Percentiles rank a stretch among this genome's conserved stretches.
These are phyloP conservation scores for Paedocypris sp. DNA, from an alignment of 2,113 vertebrate genomes.

Conservation along the genomic window DNA sequence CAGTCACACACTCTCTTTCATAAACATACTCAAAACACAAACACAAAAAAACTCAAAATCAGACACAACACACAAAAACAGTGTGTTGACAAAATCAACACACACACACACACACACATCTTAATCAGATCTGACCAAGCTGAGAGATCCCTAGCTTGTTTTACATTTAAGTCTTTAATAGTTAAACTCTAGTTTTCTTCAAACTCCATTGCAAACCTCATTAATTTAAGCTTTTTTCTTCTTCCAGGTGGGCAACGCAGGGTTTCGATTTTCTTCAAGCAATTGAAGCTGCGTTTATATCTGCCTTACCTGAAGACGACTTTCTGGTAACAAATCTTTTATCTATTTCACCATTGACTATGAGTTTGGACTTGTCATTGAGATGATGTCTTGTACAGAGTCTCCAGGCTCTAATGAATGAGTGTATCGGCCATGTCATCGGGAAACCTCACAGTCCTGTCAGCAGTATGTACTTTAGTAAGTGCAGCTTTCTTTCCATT, in stretches of 20 bases:
- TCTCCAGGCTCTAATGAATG: constrained; percentile 95
- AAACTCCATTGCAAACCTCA: not conserved
- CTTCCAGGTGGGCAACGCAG: constrained; percentile 89
- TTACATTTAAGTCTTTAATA: too few relatives aligned
- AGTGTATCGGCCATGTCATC: constrained; percentile 97
- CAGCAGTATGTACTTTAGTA: constrained; percentile 87
- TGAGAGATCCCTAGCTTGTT: too few relatives aligned
- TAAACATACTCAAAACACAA: too few relatives aligned
- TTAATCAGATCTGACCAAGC: too few relatives aligned
- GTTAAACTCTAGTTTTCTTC: too few relatives aligned
- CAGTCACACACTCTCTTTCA: too few relatives aligned
- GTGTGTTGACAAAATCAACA: too few relatives aligned
- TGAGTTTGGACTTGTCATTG: not conserved
- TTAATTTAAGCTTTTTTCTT: not conserved
- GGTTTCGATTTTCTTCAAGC: constrained; percentile 98
- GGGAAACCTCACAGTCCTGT: constrained; percentile 97
- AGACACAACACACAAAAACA: too few relatives aligned
- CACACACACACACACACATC: too few relatives aligned
- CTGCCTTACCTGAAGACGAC: constrained; percentile 92
- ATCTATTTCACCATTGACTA: not conserved
- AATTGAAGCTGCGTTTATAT: constrained; percentile 95
- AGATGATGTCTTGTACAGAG: constrained; percentile 61
- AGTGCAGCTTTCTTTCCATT: constrained; percentile 41
- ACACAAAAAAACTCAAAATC: too few relatives aligned
- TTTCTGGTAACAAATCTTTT: constrained; percentile 76